Evolutionary conservation across 2,888 invertebrate genomes (phyloP).

Genomic region (Mongoloraphidia duomilia): DNA sequence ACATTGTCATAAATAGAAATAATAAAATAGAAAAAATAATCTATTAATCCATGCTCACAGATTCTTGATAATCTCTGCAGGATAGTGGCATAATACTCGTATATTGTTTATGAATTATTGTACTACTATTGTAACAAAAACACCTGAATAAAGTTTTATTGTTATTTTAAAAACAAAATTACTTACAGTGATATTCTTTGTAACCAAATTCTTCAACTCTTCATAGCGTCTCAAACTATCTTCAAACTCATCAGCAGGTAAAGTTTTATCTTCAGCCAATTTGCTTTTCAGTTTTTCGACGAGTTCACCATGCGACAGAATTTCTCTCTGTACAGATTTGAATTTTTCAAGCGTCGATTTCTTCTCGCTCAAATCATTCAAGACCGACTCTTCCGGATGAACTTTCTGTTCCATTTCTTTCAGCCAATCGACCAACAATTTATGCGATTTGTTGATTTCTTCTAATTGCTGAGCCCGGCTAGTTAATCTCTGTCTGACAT

Average conservation of each 20-base stretch:
- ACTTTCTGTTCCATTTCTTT: conserved; percentile 77
- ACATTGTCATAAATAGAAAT: not conserved
- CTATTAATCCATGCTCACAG: no score
- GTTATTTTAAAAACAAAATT: not conserved
- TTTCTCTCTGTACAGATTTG: conserved; percentile 67
- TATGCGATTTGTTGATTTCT: conserved; percentile 72
- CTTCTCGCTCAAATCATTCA: conserved; percentile 83
- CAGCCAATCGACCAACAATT: conserved; percentile 73
- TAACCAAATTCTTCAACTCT: conserved; percentile 47
- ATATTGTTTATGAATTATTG: no score
- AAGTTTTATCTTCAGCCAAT: conserved; percentile 50
- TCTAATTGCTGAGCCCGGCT: conserved; percentile 65
- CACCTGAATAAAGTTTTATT: no score
- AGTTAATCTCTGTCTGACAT: conserved; percentile 60
- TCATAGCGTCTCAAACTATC: conserved; percentile 58
- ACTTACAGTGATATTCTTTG: conserved; percentile 48
- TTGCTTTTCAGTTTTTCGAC: conserved; percentile 63
- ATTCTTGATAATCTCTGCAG: no score
- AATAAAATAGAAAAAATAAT: no score
- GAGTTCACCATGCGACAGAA: conserved; percentile 62
- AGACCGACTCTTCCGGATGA: conserved; percentile 53
- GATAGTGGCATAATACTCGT: no score
- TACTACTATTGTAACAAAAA: no score
- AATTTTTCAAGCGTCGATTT: conserved; percentile 79
- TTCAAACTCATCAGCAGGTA: conserved; percentile 53